Conservation (phyloP, 1,140 invertebrate genomes). For the Lepidurus arcticus region DNA sequence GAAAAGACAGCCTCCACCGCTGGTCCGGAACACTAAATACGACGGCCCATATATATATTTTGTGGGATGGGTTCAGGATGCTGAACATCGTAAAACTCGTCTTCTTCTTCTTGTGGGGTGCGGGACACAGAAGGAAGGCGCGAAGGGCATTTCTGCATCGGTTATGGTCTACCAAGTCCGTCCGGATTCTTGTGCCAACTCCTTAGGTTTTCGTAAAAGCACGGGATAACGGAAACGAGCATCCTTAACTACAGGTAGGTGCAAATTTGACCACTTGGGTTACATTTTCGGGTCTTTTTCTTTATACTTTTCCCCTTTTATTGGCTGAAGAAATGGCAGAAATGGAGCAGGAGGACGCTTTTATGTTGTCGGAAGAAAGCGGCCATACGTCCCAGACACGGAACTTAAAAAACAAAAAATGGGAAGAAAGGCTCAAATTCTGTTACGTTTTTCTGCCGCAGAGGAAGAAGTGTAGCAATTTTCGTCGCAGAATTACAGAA, state of each 20-base stretch:
- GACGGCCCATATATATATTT: constrained; percentile 6
- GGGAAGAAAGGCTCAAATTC: too few relatives aligned
- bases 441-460: too few relatives aligned
- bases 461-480: too few relatives aligned
- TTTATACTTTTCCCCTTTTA: not conserved
- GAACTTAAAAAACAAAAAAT: too few relatives aligned
- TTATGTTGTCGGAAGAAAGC: too few relatives aligned
- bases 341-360: not conserved
- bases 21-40: constrained; percentile 21
- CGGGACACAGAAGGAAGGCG: not conserved
- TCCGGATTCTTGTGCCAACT: not conserved
- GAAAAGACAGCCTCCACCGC: constrained; percentile 12
- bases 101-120: not conserved
- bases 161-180: constrained; percentile 21
- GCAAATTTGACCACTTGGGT: constrained; percentile 5
- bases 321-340: not conserved
- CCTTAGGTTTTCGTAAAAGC: not conserved
- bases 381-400: too few relatives aligned
- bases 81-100: constrained; percentile 18
- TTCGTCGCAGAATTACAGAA: too few relatives aligned
- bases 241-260: constrained; percentile 7
- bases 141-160: not conserved
- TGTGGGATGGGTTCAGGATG: constrained; percentile 17
- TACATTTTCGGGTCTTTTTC: not conserved
- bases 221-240: not conserved